Base-by-base conservation (phyloP, 2,888 invertebrate genomes). In the Cerastoderma edule region DNA sequence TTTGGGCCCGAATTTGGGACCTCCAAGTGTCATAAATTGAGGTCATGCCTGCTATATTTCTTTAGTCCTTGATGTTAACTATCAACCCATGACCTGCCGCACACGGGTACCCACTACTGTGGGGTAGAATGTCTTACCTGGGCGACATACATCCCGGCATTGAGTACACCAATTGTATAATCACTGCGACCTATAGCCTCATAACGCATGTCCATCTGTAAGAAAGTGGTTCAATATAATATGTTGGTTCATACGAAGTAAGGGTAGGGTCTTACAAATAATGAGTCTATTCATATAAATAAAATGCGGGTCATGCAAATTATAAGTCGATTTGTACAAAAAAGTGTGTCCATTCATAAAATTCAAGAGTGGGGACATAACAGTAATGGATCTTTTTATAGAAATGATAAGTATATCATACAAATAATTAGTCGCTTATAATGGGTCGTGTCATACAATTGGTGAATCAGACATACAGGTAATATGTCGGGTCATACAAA, bases 151-250 rank as follows among this genome's bases (percentile, higher is more conserved):
- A 82, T 24, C 19, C 82, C 82, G 13, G 78, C 72, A 8, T 53
- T 65, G 32, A 72, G 46, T 0, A 82, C 57, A 30, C 66, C 33
- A 22, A 78, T 66, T 8, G 71, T 35, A 27, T 73, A 71, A 19
- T 75, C 57, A 24, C 60, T 67, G 13, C 50, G 56, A 0, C 57
- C 44, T 5, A 82, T 76, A 0, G 69, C 67, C 24, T 69, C 67
- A 50, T 78, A 82, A 2, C 78, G 71, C 48, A 69, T 66, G 53
- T 82, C 81, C 32, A 82, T 72, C 81, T 82, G 72, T 2, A 73
- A 57, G 46, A 33, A 1, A 46, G 56, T 24, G 13, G n/a, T 33
- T 24, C 13, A 33, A 10, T n/a, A 27, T 39, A 39, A 39, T 13
- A 16, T 39, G 8, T 39, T 13, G 39, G 8, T 13, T 39, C 39